Evolutionary conservation across 2,888 invertebrate species (phyloP).

Genomic region (Amblyteles armatorius): DNA sequence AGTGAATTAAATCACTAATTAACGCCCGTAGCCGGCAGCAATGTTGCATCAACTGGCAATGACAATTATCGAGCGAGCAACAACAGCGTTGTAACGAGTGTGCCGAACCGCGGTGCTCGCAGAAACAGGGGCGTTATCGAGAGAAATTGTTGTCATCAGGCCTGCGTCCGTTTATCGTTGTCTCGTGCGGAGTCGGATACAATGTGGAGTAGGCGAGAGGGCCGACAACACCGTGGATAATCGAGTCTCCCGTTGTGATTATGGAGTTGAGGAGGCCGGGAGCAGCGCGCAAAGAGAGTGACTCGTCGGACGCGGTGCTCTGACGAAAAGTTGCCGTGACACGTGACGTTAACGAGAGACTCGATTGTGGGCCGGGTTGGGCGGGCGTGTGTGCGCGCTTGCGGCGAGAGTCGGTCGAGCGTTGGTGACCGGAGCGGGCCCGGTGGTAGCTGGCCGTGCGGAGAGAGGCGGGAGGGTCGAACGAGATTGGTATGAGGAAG

Average conservation of each 20-base stretch:
- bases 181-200: background rate
- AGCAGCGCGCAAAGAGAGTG: slow-evolving; percentile 48
- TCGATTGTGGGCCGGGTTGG: slow-evolving; percentile 11
- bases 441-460: background rate
- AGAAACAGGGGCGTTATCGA: background rate
- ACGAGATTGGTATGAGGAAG: slow-evolving; percentile 17
- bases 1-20: slow-evolving; percentile 41
- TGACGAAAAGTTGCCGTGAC: slow-evolving; percentile 60
- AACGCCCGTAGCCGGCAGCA: background rate
- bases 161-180: background rate
- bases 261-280: slow-evolving; percentile 50
- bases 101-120: background rate
- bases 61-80: slow-evolving; percentile 2
- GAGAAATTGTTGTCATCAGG: background rate
- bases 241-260: slow-evolving; percentile 30
- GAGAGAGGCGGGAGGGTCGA: background rate
- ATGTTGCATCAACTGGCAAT: background rate
- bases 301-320: slow-evolving; percentile 50
- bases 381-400: slow-evolving; percentile 14
- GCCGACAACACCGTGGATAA: slow-evolving; percentile 15
- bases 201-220: slow-evolving; percentile 1
- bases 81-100: background rate
- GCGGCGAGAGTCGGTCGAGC: slow-evolving; percentile 8
- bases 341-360: slow-evolving; percentile 68
- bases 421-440: slow-evolving; percentile 10